Evolutionary conservation across 2,797 vertebrate genomes (phyloP).

Genomic region (Megalops cyprinoides): DNA sequence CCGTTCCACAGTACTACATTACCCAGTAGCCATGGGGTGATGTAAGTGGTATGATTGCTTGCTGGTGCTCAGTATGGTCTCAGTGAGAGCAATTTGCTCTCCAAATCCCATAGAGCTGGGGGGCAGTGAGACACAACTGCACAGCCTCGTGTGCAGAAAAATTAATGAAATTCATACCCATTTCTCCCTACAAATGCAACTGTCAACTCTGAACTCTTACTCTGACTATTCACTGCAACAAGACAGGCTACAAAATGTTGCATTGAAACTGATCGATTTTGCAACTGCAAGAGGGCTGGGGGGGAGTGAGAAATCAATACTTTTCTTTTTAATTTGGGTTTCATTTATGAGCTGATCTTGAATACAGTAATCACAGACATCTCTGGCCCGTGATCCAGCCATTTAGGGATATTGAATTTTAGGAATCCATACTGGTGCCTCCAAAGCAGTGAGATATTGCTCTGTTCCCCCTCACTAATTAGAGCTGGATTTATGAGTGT

Average conservation of each 20-base stretch:
- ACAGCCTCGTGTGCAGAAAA: too few species aligned
- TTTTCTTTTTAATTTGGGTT: slow-evolving; percentile 46
- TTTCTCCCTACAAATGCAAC: background rate
- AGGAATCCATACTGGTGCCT: slow-evolving; percentile 22
- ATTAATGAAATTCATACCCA: too few species aligned
- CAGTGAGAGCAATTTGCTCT: too few species aligned
- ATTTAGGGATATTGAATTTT: slow-evolving; percentile 22
- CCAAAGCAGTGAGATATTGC: background rate
- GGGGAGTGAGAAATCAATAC: slow-evolving; percentile 40
- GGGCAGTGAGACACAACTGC: too few species aligned
- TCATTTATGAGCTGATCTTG: slow-evolving; percentile 36
- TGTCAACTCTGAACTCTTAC: background rate
- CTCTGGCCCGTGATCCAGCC: slow-evolving; percentile 18
- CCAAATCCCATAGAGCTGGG: background rate
- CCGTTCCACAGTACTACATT: too few species aligned
- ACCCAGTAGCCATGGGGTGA: too few species aligned
- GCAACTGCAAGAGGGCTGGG: background rate
- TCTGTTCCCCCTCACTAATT: background rate
- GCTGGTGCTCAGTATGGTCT: too few species aligned
- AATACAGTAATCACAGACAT: slow-evolving; percentile 35
- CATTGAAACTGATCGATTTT: too few species aligned
- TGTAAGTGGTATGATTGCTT: too few species aligned
- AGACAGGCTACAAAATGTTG: background rate
- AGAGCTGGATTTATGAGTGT: background rate
- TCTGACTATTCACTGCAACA: background rate